phyloP scores from a whole-genome alignment of 2,888 invertebrate genomes.

The Exocentrus adspersus region DNA sequence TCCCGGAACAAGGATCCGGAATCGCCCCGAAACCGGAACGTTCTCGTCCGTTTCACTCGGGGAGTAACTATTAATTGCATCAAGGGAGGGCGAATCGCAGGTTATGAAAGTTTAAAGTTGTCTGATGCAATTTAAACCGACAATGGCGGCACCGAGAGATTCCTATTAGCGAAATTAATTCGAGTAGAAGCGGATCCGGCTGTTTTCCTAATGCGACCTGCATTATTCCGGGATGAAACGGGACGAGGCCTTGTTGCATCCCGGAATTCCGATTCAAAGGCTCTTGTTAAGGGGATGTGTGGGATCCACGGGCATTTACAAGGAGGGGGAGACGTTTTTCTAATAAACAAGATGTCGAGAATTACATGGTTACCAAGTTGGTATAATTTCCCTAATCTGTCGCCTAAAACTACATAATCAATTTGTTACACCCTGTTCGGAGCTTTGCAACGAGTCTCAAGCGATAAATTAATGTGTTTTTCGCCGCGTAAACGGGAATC shows the following conservation, averaged over 20 bases:
- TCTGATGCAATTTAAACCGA: slow-evolving; percentile 16
- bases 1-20: too few species aligned
- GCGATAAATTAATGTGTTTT: background rate
- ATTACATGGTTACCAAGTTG: too few species aligned
- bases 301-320: too few species aligned
- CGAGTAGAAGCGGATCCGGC: background rate
- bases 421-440: too few species aligned
- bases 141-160: slow-evolving; percentile 2
- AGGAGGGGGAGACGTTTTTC: too few species aligned
- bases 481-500: background rate
- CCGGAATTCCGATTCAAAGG: background rate
- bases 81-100: slow-evolving; percentile 4
- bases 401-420: too few species aligned
- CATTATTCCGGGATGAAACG: slow-evolving; percentile 10
- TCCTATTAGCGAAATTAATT: slow-evolving; percentile 22
- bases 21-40: too few species aligned
- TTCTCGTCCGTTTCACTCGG: too few species aligned
- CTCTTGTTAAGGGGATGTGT: too few species aligned
- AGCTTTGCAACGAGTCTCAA: too few species aligned
- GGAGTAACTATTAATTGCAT: slow-evolving; percentile 4
- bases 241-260: slow-evolving; percentile 3
- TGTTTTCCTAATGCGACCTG: slow-evolving; percentile 5
- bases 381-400: too few species aligned
- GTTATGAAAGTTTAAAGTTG: slow-evolving; percentile 17
- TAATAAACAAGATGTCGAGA: too few species aligned